Conservation (phyloP, 2,888 invertebrate genomes). For the Aplocera efformata region DNA sequence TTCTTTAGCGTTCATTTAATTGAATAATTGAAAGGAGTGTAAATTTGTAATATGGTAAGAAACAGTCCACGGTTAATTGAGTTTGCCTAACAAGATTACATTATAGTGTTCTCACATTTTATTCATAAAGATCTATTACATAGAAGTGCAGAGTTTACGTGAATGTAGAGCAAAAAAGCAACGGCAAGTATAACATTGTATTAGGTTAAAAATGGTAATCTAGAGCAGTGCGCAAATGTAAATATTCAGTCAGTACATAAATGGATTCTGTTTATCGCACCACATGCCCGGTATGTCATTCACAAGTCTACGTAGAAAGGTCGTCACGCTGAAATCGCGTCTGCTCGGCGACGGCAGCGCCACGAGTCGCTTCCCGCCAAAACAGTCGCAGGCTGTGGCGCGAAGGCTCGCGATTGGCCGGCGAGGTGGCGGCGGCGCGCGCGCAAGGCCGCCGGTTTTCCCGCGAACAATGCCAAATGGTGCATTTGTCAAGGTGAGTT, state of each 20-base stretch:
- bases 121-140: too few relatives aligned
- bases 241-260: constrained; percentile 7
- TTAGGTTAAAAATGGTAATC: background rate
- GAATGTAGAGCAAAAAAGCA: background rate
- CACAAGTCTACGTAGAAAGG: constrained; percentile 54
- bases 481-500: constrained; percentile 81
- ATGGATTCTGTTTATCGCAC: constrained; percentile 17
- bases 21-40: constrained; percentile 38
- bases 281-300: constrained; percentile 50
- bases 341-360: constrained; percentile 42
- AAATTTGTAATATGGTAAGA: constrained; percentile 24
- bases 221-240: constrained; percentile 1
- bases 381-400: constrained; percentile 76
- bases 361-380: constrained; percentile 60
- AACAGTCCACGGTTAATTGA: constrained; percentile 12
- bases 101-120: too few relatives aligned
- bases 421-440: constrained; percentile 57
- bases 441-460: constrained; percentile 79
- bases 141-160: too few relatives aligned
- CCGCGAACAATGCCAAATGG: constrained; percentile 81
- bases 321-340: constrained; percentile 54
- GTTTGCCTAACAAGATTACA: constrained; percentile 2
- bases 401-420: constrained; percentile 72
- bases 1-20: constrained; percentile 40
- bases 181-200: background rate